These are phyloP conservation scores for Plebejus anna DNA, from an alignment of 2,888 invertebrate species.

Conservation along the genomic window DNA sequence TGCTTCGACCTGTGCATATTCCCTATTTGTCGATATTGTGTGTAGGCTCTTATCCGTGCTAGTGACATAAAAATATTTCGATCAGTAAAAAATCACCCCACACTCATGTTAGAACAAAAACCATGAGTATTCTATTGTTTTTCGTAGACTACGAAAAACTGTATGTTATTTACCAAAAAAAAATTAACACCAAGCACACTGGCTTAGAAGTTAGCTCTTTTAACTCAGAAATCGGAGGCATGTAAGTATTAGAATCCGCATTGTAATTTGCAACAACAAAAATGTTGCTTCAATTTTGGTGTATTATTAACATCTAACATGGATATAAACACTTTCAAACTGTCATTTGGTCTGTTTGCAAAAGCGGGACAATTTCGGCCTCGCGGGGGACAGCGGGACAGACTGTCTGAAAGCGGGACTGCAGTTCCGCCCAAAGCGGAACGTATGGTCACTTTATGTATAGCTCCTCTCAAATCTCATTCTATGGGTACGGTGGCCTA, in stretches of 20 bases:
- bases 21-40: neutral
- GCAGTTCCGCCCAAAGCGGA: too few species aligned
- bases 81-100: constrained; percentile 65
- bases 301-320: too few species aligned
- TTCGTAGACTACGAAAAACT: neutral
- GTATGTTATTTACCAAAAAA: neutral
- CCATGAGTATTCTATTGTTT: constrained; percentile 52
- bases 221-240: too few species aligned
- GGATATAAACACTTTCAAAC: too few species aligned
- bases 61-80: constrained; percentile 68
- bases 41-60: constrained; percentile 51
- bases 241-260: too few species aligned
- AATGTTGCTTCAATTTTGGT: neutral
- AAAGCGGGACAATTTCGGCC: too few species aligned
- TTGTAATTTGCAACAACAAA: neutral
- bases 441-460: too few species aligned
- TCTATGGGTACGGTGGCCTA: neutral
- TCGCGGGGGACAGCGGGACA: too few species aligned
- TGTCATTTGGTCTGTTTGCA: too few species aligned
- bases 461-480: neutral
- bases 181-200: neutral
- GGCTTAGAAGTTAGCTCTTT: too few species aligned
- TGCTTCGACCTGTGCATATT: too few species aligned
- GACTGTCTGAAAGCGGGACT: too few species aligned
- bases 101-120: constrained; percentile 66